Evolutionary conservation across 2,888 invertebrate genomes (phyloP), one percentile per base, ranked within the genome.

Genomic region (Andrena hattorfiana): DNA sequence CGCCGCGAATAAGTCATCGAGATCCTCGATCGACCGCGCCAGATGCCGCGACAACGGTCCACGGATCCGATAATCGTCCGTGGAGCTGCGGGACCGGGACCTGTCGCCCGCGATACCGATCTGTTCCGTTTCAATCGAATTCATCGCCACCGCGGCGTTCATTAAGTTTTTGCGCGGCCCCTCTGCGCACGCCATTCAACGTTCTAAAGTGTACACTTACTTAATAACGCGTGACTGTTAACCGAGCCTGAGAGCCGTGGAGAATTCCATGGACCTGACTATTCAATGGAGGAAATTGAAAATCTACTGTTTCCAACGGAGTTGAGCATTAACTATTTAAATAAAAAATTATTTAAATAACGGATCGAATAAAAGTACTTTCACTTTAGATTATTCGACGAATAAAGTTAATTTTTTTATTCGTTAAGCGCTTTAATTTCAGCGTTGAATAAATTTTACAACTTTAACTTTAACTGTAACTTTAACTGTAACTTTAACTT

Each of bases 1-100:
- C 69, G 67, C 79, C 28, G 35, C 23, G 70, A 79, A 79, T 79
- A 79, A 79, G 79, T 79, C 79, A 79, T 79, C 78, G 79, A 56
- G 26, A 28, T 28, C 63, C 30, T 48, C 56, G 49, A 64, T 59
- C 49, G 64, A 70, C 54, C 28, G 20, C 60, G 60, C 54, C 62
- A 78, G 78, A 62, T 51, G 66, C 77, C 77, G 32, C 59, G 71
- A 56, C 49, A 72, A 56, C 67, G 66, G 63, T 62, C 60, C 60
- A 26, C 48, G 8, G 28, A 48, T 8, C 13, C 54, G 81, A 81
- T 76, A 81, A 76, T 69, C 71, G 42, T 82, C 62, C 75, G 51
- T 13, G n/a, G 62, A 23, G 23, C 28, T 28, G 42, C 6, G n/a
- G 42, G 48, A 66, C 54, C 62, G 51, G 30, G 49, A 51, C 76